Evolutionary conservation across 64 coral and sea anemone genomes (phyloP).

Genomic region (Dendrophyllia cribrosa): DNA sequence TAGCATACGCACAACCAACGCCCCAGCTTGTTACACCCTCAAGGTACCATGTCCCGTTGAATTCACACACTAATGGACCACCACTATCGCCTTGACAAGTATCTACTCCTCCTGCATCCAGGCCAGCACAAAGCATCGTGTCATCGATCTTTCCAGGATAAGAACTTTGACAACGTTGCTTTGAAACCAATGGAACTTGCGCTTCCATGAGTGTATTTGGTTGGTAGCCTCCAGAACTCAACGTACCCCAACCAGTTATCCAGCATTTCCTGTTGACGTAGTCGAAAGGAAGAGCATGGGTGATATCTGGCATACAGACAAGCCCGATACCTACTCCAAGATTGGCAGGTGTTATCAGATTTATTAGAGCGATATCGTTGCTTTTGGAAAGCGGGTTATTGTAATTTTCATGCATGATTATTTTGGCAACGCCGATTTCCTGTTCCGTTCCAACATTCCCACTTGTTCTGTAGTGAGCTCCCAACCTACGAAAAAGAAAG

Average conservation of each 20-base stretch:
- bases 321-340: slow-evolving; percentile 9
- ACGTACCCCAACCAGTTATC: slow-evolving; percentile 45
- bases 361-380: slow-evolving; percentile 55
- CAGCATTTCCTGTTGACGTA: slow-evolving; percentile 38
- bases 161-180: neutral
- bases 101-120: slow-evolving; percentile 36
- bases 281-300: slow-evolving; percentile 23
- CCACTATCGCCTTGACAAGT: neutral
- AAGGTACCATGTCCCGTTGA: slow-evolving; percentile 32
- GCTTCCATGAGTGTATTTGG: slow-evolving; percentile 51
- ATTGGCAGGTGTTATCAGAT: slow-evolving; percentile 34
- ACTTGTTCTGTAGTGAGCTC: slow-evolving; percentile 25
- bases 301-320: slow-evolving; percentile 32
- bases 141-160: slow-evolving; percentile 23
- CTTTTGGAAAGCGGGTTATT: neutral
- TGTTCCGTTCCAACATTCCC: neutral
- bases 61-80: slow-evolving; percentile 48
- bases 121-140: slow-evolving; percentile 45
- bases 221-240: neutral
- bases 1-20: slow-evolving; percentile 7
- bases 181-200: slow-evolving; percentile 25
- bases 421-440: slow-evolving; percentile 24
- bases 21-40: slow-evolving; percentile 38
- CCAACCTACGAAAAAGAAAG: slow-evolving; percentile 1
- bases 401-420: slow-evolving; percentile 49